phyloP scores from a whole-genome alignment of 2,797 vertebrate genomes.

The Eupleurogrammus muticus region DNA sequence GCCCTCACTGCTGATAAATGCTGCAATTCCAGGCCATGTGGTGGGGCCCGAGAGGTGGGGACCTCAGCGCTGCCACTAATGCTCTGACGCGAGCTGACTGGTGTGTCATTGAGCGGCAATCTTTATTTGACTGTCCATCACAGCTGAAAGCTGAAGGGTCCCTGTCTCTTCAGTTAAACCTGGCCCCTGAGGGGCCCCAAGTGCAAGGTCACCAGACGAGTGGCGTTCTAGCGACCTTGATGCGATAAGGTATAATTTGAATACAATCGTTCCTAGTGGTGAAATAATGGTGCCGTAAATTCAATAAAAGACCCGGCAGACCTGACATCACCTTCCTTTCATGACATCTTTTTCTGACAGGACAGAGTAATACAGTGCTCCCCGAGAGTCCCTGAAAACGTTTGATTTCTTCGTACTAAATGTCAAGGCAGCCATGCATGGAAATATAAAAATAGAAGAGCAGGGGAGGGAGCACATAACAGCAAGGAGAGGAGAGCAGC shows the following conservation, averaged over 20 bases:
- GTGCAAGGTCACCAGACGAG: conserved; percentile 72
- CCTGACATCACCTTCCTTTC: conserved; percentile 78
- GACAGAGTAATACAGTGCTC: conserved; percentile 77
- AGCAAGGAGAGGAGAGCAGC: conserved; percentile 58
- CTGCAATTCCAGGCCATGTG: conserved; percentile 31
- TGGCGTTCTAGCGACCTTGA: conserved; percentile 71
- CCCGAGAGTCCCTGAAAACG: conserved; percentile 77
- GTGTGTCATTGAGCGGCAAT: conserved; percentile 68
- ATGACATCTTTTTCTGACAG: conserved; percentile 80
- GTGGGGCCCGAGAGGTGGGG: background rate
- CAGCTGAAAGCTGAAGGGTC: conserved; percentile 62
- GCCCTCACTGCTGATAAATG: conserved; percentile 55
- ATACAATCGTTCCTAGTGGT: conserved; percentile 84
- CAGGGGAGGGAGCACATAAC: conserved; percentile 59
- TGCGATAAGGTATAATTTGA: conserved; percentile 79
- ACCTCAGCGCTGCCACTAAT: conserved; percentile 11
- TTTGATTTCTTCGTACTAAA: conserved; percentile 72
- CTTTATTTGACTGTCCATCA: conserved; percentile 76
- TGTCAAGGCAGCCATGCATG: conserved; percentile 80
- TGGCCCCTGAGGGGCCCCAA: conserved; percentile 32
- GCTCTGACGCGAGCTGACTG: conserved; percentile 65
- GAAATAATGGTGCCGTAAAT: conserved; percentile 84
- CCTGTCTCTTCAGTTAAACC: conserved; percentile 59
- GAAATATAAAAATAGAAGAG: conserved; percentile 72
- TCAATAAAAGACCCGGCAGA: conserved; percentile 80